Evolutionary conservation across 2,888 invertebrate genomes (phyloP).

Genomic region (Platycheirus albimanus): DNA sequence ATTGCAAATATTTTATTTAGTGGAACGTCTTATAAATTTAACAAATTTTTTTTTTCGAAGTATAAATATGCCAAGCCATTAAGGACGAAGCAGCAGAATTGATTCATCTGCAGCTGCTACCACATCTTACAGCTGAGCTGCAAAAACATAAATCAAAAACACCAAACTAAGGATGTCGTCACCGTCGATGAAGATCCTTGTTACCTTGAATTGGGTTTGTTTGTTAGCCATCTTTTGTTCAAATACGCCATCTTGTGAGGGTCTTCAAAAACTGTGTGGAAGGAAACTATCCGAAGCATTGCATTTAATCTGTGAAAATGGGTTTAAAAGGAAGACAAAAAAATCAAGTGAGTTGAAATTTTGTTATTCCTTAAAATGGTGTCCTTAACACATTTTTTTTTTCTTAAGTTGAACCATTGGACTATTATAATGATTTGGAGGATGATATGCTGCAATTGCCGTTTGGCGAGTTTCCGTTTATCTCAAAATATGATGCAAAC

Average conservation of each 20-base stretch:
- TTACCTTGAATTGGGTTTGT: slow-evolving; percentile 8
- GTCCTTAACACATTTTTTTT: not conserved
- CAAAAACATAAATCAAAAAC: no score
- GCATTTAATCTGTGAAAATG: slow-evolving; percentile 74
- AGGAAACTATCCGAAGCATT: slow-evolving; percentile 74
- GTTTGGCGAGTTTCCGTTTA: slow-evolving; percentile 69
- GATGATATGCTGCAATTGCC: slow-evolving; percentile 35
- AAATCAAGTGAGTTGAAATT: slow-evolving; percentile 71
- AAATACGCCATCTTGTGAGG: slow-evolving; percentile 29
- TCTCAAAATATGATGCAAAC: slow-evolving; percentile 71
- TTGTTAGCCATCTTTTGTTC: slow-evolving; percentile 19
- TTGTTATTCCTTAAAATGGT: not conserved
- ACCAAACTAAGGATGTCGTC: not conserved
- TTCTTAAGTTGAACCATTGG: slow-evolving; percentile 59
- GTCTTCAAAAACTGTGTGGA: slow-evolving; percentile 75
- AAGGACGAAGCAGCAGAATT: slow-evolving; percentile 1
- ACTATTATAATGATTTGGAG: slow-evolving; percentile 70
- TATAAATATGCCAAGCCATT: slow-evolving; percentile 11
- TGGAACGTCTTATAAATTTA: not conserved
- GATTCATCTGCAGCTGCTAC: slow-evolving; percentile 9
- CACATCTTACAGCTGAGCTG: not conserved
- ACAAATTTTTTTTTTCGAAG: not conserved
- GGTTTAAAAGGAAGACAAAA: slow-evolving; percentile 76
- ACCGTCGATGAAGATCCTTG: not conserved
- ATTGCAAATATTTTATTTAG: slow-evolving; percentile 13